Percentiles rank a stretch among this genome's conserved stretches.
These are phyloP conservation scores for Cryptocephalus moraei DNA, from an alignment of 2,888 invertebrate species.

Conservation along the genomic window DNA sequence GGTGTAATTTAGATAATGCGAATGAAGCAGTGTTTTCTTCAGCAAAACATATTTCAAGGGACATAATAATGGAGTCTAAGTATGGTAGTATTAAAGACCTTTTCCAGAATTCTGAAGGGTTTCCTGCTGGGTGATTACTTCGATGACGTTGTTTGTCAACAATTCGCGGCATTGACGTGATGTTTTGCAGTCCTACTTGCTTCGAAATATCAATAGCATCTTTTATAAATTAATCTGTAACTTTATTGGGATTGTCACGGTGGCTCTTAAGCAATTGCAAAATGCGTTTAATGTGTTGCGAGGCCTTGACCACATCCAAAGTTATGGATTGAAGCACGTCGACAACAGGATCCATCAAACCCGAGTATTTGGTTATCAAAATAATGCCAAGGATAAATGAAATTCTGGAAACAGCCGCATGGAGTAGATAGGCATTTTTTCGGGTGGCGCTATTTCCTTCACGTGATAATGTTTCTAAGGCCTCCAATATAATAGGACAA, in stretches of 20 bases:
- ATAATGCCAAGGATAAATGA: constrained; percentile 4
- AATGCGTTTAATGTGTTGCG: constrained; percentile 3
- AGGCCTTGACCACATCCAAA: constrained; percentile 5
- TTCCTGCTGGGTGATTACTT: constrained; percentile 4
- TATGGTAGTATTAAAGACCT: constrained; percentile 4
- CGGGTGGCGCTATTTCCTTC: constrained; percentile 10
- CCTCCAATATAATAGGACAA: constrained; percentile 6
- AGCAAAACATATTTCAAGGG: constrained; percentile 3
- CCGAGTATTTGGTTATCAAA: constrained; percentile 7
- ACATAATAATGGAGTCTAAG: constrained; percentile 2
- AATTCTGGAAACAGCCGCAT: constrained; percentile 8
- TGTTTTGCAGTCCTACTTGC: constrained; percentile 3
- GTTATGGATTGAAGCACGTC: constrained; percentile 3
- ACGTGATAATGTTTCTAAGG: constrained; percentile 7
- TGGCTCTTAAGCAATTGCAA: constrained; percentile 3
- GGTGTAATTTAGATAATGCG: constrained; percentile 9
- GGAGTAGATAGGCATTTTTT: constrained; percentile 10
- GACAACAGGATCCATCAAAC: constrained; percentile 4
- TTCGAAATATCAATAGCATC: constrained; percentile 2
- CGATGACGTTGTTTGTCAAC: constrained; percentile 2
- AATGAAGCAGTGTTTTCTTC: constrained; percentile 9
- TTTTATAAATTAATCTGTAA: constrained; percentile 3
- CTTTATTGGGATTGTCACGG: constrained; percentile 3
- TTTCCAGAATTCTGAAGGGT: constrained; percentile 4
- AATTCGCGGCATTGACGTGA: constrained; percentile 5